These are phyloP conservation scores for Drosophila paulistorum DNA, from an alignment of 1,140 invertebrate genomes.

Conservation along the genomic window DNA sequence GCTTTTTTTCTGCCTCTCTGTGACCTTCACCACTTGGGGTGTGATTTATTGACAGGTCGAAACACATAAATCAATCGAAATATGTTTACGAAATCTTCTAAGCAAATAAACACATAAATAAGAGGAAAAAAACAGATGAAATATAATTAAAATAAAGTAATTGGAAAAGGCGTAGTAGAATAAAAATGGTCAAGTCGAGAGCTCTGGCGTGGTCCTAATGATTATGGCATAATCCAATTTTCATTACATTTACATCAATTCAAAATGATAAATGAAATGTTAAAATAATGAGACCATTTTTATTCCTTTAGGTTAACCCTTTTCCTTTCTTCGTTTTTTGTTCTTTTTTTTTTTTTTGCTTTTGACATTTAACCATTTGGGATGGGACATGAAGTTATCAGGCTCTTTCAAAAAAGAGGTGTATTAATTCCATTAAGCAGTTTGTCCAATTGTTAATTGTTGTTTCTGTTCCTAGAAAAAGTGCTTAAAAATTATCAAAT, in stretches of 20 bases:
- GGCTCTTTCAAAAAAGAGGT: background rate
- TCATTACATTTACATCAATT: slow-evolving; percentile 75
- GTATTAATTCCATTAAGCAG: background rate
- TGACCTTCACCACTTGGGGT: slow-evolving; percentile 21
- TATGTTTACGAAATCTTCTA: slow-evolving; percentile 45
- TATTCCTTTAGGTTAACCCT: slow-evolving; percentile 32
- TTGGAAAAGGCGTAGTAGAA: background rate
- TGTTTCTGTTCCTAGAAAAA: no score
- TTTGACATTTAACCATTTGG: slow-evolving; percentile 35
- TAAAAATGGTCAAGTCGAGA: slow-evolving; percentile 20
- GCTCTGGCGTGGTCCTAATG: slow-evolving; percentile 47
- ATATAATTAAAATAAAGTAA: slow-evolving; percentile 16
- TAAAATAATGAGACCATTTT: slow-evolving; percentile 67
- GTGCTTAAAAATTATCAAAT: no score
- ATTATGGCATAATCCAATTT: slow-evolving; percentile 75
- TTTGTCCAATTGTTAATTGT: background rate
- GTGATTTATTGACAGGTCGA: slow-evolving; percentile 68
- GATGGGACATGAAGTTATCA: slow-evolving; percentile 16
- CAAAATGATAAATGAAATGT: slow-evolving; percentile 75
- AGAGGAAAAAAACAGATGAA: background rate
- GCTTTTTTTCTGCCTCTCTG: slow-evolving; percentile 38
- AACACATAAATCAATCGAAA: slow-evolving; percentile 61
- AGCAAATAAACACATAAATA: slow-evolving; percentile 28
- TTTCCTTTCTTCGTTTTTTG: slow-evolving; percentile 40
- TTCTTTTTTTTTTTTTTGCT: slow-evolving; percentile 34